These are phyloP conservation scores for Hypomecis atomaria DNA, from an alignment of 2,888 invertebrate genomes.

Conservation along the genomic window DNA sequence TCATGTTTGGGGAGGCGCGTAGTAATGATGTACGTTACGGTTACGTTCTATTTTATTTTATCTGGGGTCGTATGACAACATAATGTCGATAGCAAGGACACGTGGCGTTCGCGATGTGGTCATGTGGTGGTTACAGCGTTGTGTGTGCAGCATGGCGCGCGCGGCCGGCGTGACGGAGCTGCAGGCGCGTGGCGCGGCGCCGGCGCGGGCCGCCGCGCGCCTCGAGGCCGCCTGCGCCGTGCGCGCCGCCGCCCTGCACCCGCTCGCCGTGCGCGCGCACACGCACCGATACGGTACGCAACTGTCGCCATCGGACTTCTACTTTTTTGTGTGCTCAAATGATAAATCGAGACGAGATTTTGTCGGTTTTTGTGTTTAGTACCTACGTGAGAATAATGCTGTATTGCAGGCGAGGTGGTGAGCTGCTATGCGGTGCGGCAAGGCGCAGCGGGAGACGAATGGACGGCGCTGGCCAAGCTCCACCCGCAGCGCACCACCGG, in stretches of 20 bases:
- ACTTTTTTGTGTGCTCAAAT: not conserved
- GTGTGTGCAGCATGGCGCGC: conserved; percentile 6
- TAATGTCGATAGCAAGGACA: no score
- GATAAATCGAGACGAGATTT: not conserved
- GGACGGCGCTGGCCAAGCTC: conserved; percentile 8
- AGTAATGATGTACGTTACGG: no score
- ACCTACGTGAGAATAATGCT: no score
- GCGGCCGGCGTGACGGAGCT: conserved; percentile 7
- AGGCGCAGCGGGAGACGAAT: conserved; percentile 3
- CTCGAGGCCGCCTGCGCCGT: conserved; percentile 11
- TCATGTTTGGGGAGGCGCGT: no score
- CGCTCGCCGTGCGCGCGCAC: conserved; percentile 7
- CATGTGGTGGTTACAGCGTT: not conserved
- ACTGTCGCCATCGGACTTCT: no score
- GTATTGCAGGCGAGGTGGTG: conserved; percentile 5
- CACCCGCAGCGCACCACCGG: not conserved
- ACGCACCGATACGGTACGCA: conserved; percentile 11
- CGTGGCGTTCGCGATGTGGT: no score
- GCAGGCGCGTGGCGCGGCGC: not conserved
- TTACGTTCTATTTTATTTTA: no score
- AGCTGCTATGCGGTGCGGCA: conserved; percentile 15
- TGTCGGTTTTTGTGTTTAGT: not conserved
- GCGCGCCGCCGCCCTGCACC: conserved; percentile 7
- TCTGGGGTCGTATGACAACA: no score
- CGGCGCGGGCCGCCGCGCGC: not conserved